phyloP scores from a whole-genome alignment of 2,888 invertebrate genomes.

The Pammene fasciana region DNA sequence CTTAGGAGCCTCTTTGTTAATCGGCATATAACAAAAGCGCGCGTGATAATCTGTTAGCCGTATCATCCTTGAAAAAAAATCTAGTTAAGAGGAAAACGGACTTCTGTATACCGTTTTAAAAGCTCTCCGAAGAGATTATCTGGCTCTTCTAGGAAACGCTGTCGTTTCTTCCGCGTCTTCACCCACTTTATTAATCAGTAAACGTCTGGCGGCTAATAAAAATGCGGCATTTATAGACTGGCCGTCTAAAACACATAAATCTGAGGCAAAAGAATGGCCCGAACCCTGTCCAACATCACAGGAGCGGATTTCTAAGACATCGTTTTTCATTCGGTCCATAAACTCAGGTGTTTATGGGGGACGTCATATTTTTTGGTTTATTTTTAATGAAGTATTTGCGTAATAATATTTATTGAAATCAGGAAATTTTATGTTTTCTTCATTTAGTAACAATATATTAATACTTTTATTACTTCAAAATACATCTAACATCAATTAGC shows the following conservation, averaged over 20 bases:
- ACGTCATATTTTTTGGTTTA: slow-evolving; percentile 58
- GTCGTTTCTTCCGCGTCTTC: slow-evolving; percentile 74
- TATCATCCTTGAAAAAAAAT: slow-evolving; percentile 4
- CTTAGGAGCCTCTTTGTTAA: background rate
- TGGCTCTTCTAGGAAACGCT: slow-evolving; percentile 70
- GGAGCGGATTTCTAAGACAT: slow-evolving; percentile 74
- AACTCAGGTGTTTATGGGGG: slow-evolving; percentile 76
- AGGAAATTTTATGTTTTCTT: background rate
- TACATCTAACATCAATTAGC: too few species aligned
- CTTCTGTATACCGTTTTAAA: slow-evolving; percentile 33
- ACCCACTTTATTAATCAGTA: slow-evolving; percentile 80
- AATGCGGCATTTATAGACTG: slow-evolving; percentile 77
- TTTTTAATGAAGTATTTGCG: slow-evolving; percentile 25
- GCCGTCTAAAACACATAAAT: slow-evolving; percentile 78
- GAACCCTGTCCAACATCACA: slow-evolving; percentile 74
- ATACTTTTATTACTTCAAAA: too few species aligned
- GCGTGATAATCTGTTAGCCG: background rate
- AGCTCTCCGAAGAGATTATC: slow-evolving; percentile 21
- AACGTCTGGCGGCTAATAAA: slow-evolving; percentile 79
- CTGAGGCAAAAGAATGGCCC: slow-evolving; percentile 70
- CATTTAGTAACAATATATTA: too few species aligned
- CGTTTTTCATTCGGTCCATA: slow-evolving; percentile 74
- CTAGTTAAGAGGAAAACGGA: slow-evolving; percentile 19
- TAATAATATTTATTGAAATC: background rate
- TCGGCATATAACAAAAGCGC: background rate